Percentiles rank a stretch among this genome's conserved stretches.
These are phyloP conservation scores for Linnaemya tessellans DNA, from an alignment of 2,888 invertebrate genomes.

Conservation along the genomic window DNA sequence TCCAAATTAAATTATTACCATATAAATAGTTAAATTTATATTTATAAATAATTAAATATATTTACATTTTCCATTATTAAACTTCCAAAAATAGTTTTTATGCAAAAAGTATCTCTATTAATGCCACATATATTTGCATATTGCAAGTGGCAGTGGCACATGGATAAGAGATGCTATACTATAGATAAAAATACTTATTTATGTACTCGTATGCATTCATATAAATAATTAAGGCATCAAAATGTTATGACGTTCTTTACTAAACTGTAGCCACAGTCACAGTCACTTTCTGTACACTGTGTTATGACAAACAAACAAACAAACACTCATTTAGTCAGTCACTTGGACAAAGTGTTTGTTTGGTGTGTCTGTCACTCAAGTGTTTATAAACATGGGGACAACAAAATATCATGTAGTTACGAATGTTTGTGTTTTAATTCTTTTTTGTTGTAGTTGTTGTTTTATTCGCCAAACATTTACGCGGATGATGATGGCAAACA, in stretches of 20 bases:
- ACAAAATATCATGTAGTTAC: constrained; percentile 34
- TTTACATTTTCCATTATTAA: not conserved
- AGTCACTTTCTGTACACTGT: not conserved
- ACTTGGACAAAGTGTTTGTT: constrained; percentile 1
- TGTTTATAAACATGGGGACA: constrained; percentile 33
- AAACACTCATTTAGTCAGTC: constrained; percentile 34
- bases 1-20: no score
- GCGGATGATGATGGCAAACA: constrained; percentile 47
- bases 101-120: constrained; percentile 31
- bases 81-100: not conserved
- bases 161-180: not conserved
- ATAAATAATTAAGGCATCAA: constrained; percentile 59
- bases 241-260: constrained; percentile 44
- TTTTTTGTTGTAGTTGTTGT: no score
- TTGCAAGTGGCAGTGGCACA: not conserved
- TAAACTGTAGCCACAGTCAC: not conserved
- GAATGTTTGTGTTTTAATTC: not conserved
- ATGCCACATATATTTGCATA: constrained; percentile 16
- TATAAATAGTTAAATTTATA: no score
- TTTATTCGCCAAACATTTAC: constrained; percentile 45
- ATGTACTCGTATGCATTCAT: not conserved
- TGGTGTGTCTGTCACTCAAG: constrained; percentile 4
- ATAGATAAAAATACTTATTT: not conserved
- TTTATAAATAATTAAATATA: no score
- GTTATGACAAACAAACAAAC: not conserved